Evolutionary conservation across 2,113 vertebrate species (phyloP), one percentile per base, ranked within the genome.

Genomic region (Sciurus niger): DNA sequence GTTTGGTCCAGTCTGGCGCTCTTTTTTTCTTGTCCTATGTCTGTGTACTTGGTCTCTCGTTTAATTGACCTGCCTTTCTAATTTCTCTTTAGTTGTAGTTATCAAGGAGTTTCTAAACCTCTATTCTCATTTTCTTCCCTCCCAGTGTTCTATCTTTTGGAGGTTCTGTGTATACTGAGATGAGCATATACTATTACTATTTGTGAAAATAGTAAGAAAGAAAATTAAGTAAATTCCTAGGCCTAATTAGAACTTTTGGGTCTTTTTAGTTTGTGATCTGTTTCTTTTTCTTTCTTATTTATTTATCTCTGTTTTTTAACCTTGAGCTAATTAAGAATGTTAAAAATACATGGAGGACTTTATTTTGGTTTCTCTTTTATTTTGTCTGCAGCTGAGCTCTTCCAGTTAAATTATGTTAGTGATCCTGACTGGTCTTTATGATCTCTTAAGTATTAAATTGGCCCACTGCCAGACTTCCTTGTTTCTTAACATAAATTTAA

Each of bases 401-500:
- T 88, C 13, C 1, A 48, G 72, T 90, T 94, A 67, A 95, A 83
- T 34, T 60, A 0, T 58, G 6, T 37, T 70, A 60, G 6, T 88
- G 14, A 74, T 28, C 53, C 78, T 91, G n/a, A 48, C 43, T 80
- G 40, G 34, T 78, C 51, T 84, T 20, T 3, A 24, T 46, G 17
- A 90, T 82, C 30, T 48, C 76, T 58, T 34, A 93, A 87, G 37
- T 90, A 84, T 87, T 92, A 92, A 70, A 55, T 25, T 92, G 22
- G 37, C 5, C 22, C 17, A 65, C 22, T 63, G 58, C 48, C 51
- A 73, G 32, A 73, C 40, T 85, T 28, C 14, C 48, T 73, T 90
- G 34, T 90, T 90, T 28, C 34, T 79, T 95, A 88, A 32, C 74
- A 25, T 93, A 76, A 89, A 76, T 93, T 95, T 89, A 67, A 68